Evolutionary conservation across 2,797 vertebrate genomes (phyloP), one percentile per base, ranked within the genome.

Genomic region (Carcharodon carcharias): DNA sequence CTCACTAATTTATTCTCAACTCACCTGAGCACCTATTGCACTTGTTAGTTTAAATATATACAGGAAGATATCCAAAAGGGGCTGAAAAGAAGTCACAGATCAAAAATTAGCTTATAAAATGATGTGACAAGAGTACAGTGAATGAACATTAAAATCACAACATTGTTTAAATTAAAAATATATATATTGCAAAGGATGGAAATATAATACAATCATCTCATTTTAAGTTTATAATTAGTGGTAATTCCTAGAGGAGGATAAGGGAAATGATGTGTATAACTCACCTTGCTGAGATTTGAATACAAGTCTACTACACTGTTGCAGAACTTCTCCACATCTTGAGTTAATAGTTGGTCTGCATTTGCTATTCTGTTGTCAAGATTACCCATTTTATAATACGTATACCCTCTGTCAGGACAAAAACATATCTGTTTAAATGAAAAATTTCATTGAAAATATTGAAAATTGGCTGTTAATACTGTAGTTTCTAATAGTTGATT

Each of bases 381-480:
- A 97, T 99, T 99, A 96, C 99, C 99, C 99, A 99, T 99, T 98
- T 99, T 99, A 98, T 99, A 99, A 97, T 99, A 99, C 0, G 99
- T 99, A 96, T 98, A 99, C 71, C 98, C 97, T 97, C 99, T 99
- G 97, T 96, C 97, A 97, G 58, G 97, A 77, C n/a, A 4, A 14
- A 96, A 40, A 58, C 35, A 54, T 85, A 65, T 16, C 95, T 96
- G 91, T 50, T 73, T 21, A 85, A 85, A 21, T 95, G 56, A n/a
- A 88, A 91, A 35, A 92, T 82, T 96, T 96, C 67, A 96, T 94
- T 73, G 54, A 85, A 67, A 96, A 61, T 40, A 61, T 50, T 80
- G 89, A 69, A 65, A 92, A 95, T 87, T 71, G 26, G 26, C n/a
- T 45, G 2, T 11, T 85, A 50, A 50, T 85, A 26, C 21, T 50